These are phyloP conservation scores for Aulostomus chinensis DNA, from an alignment of 2,797 vertebrate genomes.

Conservation along the genomic window DNA sequence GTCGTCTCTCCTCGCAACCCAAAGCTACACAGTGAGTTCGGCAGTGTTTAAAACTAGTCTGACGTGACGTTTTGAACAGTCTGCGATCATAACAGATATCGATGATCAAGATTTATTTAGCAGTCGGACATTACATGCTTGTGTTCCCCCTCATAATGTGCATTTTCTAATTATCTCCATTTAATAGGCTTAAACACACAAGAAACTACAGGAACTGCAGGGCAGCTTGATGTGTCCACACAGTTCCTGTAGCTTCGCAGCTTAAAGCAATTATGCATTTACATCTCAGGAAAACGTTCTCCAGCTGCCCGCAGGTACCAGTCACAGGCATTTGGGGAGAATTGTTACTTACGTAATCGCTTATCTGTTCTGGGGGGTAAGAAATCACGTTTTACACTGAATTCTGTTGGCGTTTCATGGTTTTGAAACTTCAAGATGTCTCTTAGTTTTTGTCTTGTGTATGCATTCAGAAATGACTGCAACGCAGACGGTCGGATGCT, in stretches of 20 bases:
- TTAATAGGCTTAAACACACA: conserved; percentile 33
- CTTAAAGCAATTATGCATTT: conserved; percentile 72
- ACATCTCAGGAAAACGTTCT: conserved; percentile 64
- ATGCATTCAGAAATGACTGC: too few species aligned
- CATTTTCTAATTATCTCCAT: conserved; percentile 49
- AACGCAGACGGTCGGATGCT: too few species aligned
- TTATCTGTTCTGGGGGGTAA: neutral
- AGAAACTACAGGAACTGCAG: conserved; percentile 53
- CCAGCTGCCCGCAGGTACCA: conserved; percentile 60
- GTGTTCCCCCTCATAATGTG: too few species aligned
- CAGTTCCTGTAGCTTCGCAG: conserved; percentile 52
- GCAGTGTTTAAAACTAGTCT: too few species aligned
- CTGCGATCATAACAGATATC: too few species aligned
- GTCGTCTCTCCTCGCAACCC: conserved; percentile 18
- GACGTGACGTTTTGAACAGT: too few species aligned
- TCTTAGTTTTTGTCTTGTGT: too few species aligned
- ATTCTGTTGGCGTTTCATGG: too few species aligned
- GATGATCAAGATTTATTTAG: too few species aligned
- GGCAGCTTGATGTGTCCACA: conserved; percentile 26
- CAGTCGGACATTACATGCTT: conserved; percentile 18
- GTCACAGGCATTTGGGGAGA: conserved; percentile 3
- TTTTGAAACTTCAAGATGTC: too few species aligned
- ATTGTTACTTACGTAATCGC: neutral
- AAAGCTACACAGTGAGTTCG: neutral
- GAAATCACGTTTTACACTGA: too few species aligned